phyloP scores from a whole-genome alignment of 2,888 invertebrate species.

The Eilema caniola region DNA sequence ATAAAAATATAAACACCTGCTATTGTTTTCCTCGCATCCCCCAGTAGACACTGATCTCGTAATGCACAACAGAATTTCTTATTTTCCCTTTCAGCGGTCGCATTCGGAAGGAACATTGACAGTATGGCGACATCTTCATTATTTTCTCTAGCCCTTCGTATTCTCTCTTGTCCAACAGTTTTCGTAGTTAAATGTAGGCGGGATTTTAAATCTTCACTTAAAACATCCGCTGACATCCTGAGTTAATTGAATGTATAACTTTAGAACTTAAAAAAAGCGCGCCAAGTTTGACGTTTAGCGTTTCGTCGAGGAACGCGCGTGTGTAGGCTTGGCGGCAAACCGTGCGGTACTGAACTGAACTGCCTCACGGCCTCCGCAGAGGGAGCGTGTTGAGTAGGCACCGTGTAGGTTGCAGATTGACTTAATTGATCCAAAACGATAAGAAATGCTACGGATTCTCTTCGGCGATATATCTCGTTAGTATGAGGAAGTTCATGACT shows the following conservation, averaged over 20 bases:
- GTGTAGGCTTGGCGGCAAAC: slow-evolving; percentile 80
- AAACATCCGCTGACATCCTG: slow-evolving; percentile 91
- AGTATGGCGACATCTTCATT: slow-evolving; percentile 96
- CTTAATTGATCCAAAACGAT: slow-evolving; percentile 76
- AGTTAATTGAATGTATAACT: slow-evolving; percentile 35
- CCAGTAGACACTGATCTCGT: slow-evolving; percentile 91
- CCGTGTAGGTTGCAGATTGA: slow-evolving; percentile 72
- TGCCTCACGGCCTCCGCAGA: slow-evolving; percentile 50
- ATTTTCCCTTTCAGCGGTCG: slow-evolving; percentile 88
- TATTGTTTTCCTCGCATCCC: slow-evolving; percentile 91
- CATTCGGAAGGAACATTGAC: slow-evolving; percentile 93
- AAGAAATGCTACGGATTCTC: slow-evolving; percentile 61
- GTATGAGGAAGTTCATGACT: slow-evolving; percentile 36
- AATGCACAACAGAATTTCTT: slow-evolving; percentile 93
- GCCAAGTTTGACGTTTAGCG: slow-evolving; percentile 59
- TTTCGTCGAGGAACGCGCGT: slow-evolving; percentile 44
- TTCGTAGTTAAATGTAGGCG: slow-evolving; percentile 91
- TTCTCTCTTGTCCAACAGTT: slow-evolving; percentile 94
- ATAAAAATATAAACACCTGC: slow-evolving; percentile 88
- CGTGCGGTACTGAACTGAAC: slow-evolving; percentile 76
- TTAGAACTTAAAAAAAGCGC: slow-evolving; percentile 54
- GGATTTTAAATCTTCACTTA: slow-evolving; percentile 93
- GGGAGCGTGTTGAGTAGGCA: slow-evolving; percentile 56
- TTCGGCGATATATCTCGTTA: slow-evolving; percentile 36
- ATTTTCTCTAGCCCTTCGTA: slow-evolving; percentile 92